Conservation (phyloP, 1,140 invertebrate genomes). For the Megalopta genalis region DNA sequence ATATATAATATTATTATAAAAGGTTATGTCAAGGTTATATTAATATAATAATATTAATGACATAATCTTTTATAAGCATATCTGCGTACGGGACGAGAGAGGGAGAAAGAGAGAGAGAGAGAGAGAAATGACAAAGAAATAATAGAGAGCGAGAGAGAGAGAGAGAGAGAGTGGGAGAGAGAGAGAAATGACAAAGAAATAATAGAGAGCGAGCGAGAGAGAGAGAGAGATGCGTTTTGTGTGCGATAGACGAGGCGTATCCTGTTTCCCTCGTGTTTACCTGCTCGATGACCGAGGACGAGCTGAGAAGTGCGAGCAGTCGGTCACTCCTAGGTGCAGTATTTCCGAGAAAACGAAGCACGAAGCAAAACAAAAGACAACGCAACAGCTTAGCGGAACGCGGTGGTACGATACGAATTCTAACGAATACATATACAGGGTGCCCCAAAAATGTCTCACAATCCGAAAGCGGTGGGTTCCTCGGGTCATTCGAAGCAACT, state of each 20-base stretch:
- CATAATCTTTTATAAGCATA: constrained; percentile 17
- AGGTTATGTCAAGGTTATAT: no score
- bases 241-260: background rate
- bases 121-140: no score
- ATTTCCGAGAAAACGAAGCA: background rate
- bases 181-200: background rate
- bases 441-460: no score
- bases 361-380: background rate
- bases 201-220: background rate
- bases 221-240: background rate
- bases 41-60: no score
- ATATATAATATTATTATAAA: no score
- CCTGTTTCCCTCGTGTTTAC: constrained; percentile 4
- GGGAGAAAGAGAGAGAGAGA: background rate
- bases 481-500: no score
- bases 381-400: background rate
- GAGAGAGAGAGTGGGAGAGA: background rate
- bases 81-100: no score
- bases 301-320: background rate
- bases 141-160: background rate
- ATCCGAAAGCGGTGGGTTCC: no score
- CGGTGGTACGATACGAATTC: background rate
- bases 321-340: background rate
- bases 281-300: background rate
- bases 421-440: no score